Evolutionary conservation across 2,113 vertebrate genomes (phyloP).

Genomic region (Vulpes ferrilata): DNA sequence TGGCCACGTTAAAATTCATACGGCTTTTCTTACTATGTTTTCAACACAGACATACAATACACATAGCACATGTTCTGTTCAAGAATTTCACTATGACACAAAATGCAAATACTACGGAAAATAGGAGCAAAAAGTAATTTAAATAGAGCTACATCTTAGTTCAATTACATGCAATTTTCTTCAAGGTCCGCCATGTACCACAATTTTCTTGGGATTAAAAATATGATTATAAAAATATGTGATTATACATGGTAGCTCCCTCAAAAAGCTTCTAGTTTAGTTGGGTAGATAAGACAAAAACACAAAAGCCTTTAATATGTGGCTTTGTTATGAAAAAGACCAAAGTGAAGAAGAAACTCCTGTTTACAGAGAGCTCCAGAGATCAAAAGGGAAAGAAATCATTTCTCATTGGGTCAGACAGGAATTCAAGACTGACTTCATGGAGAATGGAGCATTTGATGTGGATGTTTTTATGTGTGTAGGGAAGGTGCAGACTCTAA

Average conservation of each 20-base stretch:
- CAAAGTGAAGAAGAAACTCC: background rate
- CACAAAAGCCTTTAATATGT: background rate
- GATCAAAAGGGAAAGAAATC: background rate
- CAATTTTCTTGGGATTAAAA: background rate
- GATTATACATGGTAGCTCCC: background rate
- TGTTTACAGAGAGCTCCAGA: background rate
- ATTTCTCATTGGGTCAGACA: background rate
- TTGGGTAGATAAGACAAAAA: background rate
- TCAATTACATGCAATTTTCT: background rate
- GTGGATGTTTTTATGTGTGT: background rate
- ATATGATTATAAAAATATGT: background rate
- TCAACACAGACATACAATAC: background rate
- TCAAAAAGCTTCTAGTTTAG: background rate
- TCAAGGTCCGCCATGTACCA: background rate
- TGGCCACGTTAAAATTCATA: background rate
- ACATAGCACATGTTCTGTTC: background rate
- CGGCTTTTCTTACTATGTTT: background rate
- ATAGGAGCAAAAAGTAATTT: background rate
- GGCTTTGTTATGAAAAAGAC: background rate
- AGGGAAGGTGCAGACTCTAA: background rate
- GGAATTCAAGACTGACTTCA: background rate
- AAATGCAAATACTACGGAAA: slow-evolving; percentile 20
- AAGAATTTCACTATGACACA: background rate
- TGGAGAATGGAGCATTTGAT: background rate
- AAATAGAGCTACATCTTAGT: background rate